A percentile compares a stretch with the other conserved stretches of the same genome.
These are phyloP conservation scores for rat (Rattus norvegicus) DNA, from an alignment of 2,113 vertebrate genomes.

Conservation along the genomic window GRCr8 NC_086021.1:171945501-171946000, in stretches of 20 bases:
- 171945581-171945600: background rate
- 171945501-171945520: background rate
- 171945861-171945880: background rate
- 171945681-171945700: background rate
- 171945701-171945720: background rate
- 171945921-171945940: background rate
- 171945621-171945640: background rate
- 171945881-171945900: background rate
- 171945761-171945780: background rate
- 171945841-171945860: background rate
- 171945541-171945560: background rate
- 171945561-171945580: background rate
- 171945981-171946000: background rate
- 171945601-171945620: background rate
- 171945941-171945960: background rate
- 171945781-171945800: background rate
- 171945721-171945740: constrained; percentile 18
- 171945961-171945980: background rate
- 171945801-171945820: background rate
- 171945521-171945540: background rate
- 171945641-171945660: background rate
- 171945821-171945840: background rate
- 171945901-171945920: background rate
- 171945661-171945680: background rate
- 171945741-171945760: background rate